Conservation (phyloP, 2,797 vertebrate genomes). For the Hyperoplus immaculatus region DNA sequence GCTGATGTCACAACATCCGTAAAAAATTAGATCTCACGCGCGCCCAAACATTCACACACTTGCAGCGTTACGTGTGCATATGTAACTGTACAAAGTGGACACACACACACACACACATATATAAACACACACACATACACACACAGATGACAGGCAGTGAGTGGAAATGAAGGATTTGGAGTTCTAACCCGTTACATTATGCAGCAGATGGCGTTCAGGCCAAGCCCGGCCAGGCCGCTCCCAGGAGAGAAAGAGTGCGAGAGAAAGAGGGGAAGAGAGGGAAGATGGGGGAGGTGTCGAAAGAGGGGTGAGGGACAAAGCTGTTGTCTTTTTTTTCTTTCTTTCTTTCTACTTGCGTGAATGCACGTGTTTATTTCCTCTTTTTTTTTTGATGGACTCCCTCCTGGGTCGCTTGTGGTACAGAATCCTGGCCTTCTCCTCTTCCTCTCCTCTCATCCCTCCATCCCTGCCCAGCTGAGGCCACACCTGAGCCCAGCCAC, state of each 20-base stretch:
- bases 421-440: conserved; percentile 42
- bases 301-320: conserved; percentile 78
- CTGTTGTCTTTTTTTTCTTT: conserved; percentile 67
- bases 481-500: conserved; percentile 85
- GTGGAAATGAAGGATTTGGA: conserved; percentile 90
- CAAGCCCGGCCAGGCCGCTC: conserved; percentile 86
- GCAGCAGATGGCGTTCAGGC: conserved; percentile 89
- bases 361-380: conserved; percentile 69
- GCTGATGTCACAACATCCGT: conserved; percentile 76
- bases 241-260: conserved; percentile 78
- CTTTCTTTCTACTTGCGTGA: conserved; percentile 61
- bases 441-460: conserved; percentile 6
- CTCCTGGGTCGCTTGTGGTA: conserved; percentile 56
- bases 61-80: conserved; percentile 56
- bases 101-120: conserved; percentile 58
- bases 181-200: conserved; percentile 89
- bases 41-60: conserved; percentile 74
- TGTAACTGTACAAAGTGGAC: conserved; percentile 68
- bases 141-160: conserved; percentile 85
- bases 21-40: conserved; percentile 82
- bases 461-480: conserved; percentile 79
- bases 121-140: conserved; percentile 57
- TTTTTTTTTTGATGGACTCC: conserved; percentile 47
- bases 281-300: conserved; percentile 72
- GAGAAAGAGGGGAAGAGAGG: conserved; percentile 74